Evolutionary conservation across 2,113 vertebrate species (phyloP).

Genomic region (Saiga tatarica): DNA sequence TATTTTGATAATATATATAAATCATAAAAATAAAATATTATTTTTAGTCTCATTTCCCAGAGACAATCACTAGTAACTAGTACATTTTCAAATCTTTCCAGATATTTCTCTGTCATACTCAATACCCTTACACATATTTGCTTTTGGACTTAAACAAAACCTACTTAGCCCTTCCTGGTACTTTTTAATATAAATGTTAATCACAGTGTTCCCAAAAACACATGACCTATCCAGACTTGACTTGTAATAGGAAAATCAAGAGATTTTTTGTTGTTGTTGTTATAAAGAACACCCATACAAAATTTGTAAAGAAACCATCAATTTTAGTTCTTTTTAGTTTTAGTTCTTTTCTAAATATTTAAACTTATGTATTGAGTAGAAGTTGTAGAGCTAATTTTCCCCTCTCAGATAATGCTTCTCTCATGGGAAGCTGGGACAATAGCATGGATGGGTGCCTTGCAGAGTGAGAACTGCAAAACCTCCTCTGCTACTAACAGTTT

Average conservation of each 20-base stretch:
- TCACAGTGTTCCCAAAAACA: not conserved
- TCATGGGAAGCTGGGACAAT: not conserved
- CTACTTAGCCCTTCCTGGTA: not conserved
- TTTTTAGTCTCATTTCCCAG: not conserved
- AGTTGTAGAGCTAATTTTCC: slow-evolving; percentile 14
- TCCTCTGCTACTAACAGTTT: slow-evolving; percentile 21
- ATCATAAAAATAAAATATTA: not conserved
- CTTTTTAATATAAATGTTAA: not conserved
- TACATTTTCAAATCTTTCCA: not conserved
- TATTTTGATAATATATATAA: not conserved
- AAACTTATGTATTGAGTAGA: not conserved
- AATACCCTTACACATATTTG: not conserved
- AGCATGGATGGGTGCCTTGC: not conserved
- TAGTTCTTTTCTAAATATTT: slow-evolving; percentile 19
- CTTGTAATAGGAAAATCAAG: not conserved
- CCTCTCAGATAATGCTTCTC: not conserved
- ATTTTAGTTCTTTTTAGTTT: not conserved
- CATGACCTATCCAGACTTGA: not conserved
- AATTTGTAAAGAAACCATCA: not conserved
- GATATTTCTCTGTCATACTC: not conserved
- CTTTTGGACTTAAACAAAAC: not conserved
- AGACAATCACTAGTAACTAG: not conserved
- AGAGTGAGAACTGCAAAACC: slow-evolving; percentile 3
- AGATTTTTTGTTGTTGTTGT: not conserved
- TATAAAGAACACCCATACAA: not conserved